Percentiles rank a stretch among this genome's conserved stretches.
Evolutionary conservation across 2,888 invertebrate species (phyloP).

Genomic region (Himalopsyche tibetana): DNA sequence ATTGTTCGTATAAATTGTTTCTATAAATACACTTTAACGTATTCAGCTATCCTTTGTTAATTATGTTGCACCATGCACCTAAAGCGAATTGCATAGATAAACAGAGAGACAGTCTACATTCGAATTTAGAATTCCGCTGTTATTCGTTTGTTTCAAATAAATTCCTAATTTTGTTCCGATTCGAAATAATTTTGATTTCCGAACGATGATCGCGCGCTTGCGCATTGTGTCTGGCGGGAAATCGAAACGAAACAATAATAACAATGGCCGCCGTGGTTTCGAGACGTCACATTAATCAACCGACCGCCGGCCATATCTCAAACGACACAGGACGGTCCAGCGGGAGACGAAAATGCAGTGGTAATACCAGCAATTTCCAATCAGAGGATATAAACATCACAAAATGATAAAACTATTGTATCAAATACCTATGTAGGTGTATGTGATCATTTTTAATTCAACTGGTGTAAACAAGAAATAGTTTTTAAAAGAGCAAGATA

Average conservation of each 20-base stretch:
- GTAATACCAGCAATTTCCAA: background rate
- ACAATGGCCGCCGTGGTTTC: conserved; percentile 65
- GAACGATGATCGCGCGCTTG: conserved; percentile 53
- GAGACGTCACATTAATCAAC: conserved; percentile 78
- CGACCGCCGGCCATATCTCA: conserved; percentile 77
- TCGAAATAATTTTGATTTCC: conserved; percentile 53
- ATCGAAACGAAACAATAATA: conserved; percentile 50
- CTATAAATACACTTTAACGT: too few relatives aligned
- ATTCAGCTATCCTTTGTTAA: too few relatives aligned
- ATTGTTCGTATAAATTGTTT: too few relatives aligned
- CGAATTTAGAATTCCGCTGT: conserved; percentile 5
- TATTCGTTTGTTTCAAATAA: conserved; percentile 16
- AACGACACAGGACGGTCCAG: conserved; percentile 68
- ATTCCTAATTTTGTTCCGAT: conserved; percentile 31
- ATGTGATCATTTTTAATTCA: too few relatives aligned
- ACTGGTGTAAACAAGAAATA: too few relatives aligned
- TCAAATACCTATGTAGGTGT: too few relatives aligned
- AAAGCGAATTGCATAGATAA: too few relatives aligned
- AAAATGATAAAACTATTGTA: background rate
- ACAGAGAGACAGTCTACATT: background rate
- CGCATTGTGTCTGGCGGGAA: conserved; percentile 60
- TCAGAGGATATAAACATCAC: background rate
- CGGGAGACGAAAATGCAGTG: conserved; percentile 44
- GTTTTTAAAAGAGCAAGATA: too few relatives aligned
- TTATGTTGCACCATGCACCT: too few relatives aligned